Conservation (phyloP, 2,888 invertebrate species). For the Cheiracanthium punctorium region DNA sequence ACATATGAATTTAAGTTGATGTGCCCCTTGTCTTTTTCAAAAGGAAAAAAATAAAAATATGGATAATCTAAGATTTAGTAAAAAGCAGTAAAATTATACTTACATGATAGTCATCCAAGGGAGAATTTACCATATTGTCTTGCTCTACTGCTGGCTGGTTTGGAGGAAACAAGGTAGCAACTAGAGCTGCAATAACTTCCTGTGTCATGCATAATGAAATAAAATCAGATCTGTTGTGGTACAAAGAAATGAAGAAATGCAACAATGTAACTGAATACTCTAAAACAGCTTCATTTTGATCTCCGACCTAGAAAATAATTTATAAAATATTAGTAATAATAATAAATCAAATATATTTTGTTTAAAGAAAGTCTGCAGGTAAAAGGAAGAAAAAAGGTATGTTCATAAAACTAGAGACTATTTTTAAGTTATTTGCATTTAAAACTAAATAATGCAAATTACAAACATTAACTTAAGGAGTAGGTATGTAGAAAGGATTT, state of each 20-base stretch:
- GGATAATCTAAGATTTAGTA: not conserved
- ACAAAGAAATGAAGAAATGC: constrained; percentile 93
- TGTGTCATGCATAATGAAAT: constrained; percentile 92
- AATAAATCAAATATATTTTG: too few relatives aligned
- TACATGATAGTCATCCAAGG: constrained; percentile 77
- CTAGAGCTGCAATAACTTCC: constrained; percentile 90
- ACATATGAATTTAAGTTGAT: too few relatives aligned
- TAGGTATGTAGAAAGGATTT: too few relatives aligned
- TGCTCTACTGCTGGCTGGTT: constrained; percentile 72
- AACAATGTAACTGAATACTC: constrained; percentile 78
- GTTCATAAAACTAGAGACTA: too few relatives aligned
- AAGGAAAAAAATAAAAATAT: not conserved
- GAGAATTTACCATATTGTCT: constrained; percentile 76
- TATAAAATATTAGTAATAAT: too few relatives aligned
- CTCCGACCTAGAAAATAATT: constrained; percentile 37
- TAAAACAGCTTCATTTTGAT: constrained; percentile 65
- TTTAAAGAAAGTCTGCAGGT: too few relatives aligned
- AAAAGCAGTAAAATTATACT: constrained; percentile 41
- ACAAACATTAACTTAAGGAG: too few relatives aligned
- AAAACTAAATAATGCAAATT: too few relatives aligned
- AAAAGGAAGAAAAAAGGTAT: too few relatives aligned
- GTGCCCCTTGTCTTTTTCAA: too few relatives aligned
- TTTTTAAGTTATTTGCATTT: too few relatives aligned
- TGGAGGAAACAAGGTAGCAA: constrained; percentile 88
- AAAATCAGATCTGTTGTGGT: constrained; percentile 95